Percentiles rank a stretch among this genome's conserved stretches.
phyloP scores from a whole-genome alignment of 2,888 invertebrate species.

The Lucinisca nassula region DNA sequence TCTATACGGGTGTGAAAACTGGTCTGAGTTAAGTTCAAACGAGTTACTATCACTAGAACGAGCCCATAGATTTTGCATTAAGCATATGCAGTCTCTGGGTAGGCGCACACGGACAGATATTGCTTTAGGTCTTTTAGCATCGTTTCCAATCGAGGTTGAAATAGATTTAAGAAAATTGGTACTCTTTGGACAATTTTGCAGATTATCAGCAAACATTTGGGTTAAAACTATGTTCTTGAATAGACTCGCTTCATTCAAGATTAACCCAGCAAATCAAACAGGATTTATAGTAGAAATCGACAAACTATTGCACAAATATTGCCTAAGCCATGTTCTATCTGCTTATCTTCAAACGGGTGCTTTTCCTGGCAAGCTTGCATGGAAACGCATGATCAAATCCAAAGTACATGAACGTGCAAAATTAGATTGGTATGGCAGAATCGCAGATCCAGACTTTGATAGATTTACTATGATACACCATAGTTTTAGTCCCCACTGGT shows the following conservation, averaged over 20 bases:
- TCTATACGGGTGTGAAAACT: conserved; percentile 22
- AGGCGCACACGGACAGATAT: not conserved
- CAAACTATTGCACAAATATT: not conserved
- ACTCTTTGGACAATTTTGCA: not conserved
- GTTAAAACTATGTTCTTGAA: not conserved
- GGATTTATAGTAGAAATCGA: not conserved
- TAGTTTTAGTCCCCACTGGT: not conserved
- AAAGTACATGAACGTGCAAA: not conserved
- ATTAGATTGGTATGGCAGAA: not conserved
- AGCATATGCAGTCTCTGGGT: not conserved
- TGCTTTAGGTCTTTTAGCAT: not conserved
- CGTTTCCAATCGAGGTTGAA: not conserved
- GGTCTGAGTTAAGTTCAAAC: not conserved
- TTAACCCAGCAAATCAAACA: not conserved
- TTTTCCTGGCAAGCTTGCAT: not conserved
- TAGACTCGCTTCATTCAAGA: not conserved
- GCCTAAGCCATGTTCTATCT: not conserved
- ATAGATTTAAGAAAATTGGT: not conserved
- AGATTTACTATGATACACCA: not conserved
- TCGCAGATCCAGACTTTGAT: not conserved
- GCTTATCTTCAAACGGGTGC: not conserved
- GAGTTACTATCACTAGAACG: not conserved
- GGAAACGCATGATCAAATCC: not conserved
- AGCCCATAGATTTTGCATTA: not conserved
- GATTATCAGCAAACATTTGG: not conserved